Base-by-base conservation (phyloP, 2,888 invertebrate genomes). In the Sarcophaga variegata region DNA sequence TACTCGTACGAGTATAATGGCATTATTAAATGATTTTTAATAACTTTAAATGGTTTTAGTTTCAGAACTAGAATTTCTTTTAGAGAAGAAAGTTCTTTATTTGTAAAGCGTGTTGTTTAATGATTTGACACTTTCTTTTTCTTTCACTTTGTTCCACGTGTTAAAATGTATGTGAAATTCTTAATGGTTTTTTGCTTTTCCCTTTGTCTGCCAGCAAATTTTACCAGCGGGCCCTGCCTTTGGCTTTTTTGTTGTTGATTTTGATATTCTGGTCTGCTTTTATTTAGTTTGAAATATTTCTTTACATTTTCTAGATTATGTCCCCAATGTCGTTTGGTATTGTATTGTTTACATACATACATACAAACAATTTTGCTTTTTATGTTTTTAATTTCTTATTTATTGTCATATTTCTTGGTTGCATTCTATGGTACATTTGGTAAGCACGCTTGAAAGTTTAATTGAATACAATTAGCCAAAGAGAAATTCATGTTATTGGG, bases 401-500 rank as follows among this genome's bases (percentile, higher is more conserved):
- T 74, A 76, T 25, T 45, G 70, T 27, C 17, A 54, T 49, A 75
- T 66, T 74, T 77, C 10, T 64, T 20, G n/a, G 37, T 63, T 75
- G 63, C 12, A 62, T 49, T 76, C 11, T 75, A 64, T 72, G 66
- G 69, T 66, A 37, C 37, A 81, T 78, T 75, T 59, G 17, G 54
- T 75, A 12, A 62, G 81, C 67, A 72, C 67, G 79, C 60, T 84
- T 87, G 81, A 82, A 80, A 82, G 79, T 82, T 87, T 76, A 79
- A 87, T 87, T 84, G 81, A 84, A 84, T 82, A 76, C 81, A 87
- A 87, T 87, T 87, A 84, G 76, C 71, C 72, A 82, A 82, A 84
- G 87, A 82, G 87, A 87, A 87, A 87, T 87, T 84, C 72, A 82
- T 84, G 84, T 87, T 84, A 87, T 82, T 81, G 87, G 84, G 76